Conservation (phyloP, 92 coral and sea anemone species). For the Actinostola sp. region DNA sequence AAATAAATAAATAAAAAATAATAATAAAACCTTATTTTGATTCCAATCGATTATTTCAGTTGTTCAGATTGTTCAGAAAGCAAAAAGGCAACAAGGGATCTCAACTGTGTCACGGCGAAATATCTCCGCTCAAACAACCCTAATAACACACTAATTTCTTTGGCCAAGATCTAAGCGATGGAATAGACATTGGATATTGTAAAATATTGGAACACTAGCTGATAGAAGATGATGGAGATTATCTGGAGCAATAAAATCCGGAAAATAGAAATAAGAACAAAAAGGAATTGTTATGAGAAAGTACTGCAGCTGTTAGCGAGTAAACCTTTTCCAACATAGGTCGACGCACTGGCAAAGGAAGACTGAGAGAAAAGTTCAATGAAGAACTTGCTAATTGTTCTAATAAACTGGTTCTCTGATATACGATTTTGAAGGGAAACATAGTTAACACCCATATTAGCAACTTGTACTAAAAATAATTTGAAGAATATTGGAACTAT, state of each 20-base stretch:
- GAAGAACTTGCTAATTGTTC: conserved; percentile 9
- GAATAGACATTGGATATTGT: conserved; percentile 18
- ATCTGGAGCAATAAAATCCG: conserved; percentile 22
- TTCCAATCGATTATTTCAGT: conserved; percentile 4
- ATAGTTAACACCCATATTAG: conserved; percentile 11
- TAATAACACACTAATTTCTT: conserved; percentile 22
- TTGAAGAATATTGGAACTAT: not conserved
- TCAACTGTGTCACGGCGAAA: not conserved
- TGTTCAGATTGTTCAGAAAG: conserved; percentile 36
- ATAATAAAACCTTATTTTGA: not conserved
- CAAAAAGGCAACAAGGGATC: not conserved
- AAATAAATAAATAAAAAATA: not conserved
- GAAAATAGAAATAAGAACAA: conserved; percentile 24
- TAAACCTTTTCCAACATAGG: not conserved
- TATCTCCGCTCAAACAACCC: conserved; percentile 5
- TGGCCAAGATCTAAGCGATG: conserved; percentile 30
- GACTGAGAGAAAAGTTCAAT: not conserved
- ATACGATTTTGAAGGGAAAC: not conserved
- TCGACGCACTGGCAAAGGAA: not conserved
- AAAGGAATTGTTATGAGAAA: conserved; percentile 2
- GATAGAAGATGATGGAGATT: conserved; percentile 2
- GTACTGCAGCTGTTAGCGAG: not conserved
- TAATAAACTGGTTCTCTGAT: not conserved
- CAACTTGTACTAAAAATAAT: not conserved
- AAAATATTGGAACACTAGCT: conserved; percentile 8